A percentile compares a stretch with the other conserved stretches of the same genome.
Conservation (phyloP, 1,140 invertebrate genomes). For the Antheraea mylitta region DNA sequence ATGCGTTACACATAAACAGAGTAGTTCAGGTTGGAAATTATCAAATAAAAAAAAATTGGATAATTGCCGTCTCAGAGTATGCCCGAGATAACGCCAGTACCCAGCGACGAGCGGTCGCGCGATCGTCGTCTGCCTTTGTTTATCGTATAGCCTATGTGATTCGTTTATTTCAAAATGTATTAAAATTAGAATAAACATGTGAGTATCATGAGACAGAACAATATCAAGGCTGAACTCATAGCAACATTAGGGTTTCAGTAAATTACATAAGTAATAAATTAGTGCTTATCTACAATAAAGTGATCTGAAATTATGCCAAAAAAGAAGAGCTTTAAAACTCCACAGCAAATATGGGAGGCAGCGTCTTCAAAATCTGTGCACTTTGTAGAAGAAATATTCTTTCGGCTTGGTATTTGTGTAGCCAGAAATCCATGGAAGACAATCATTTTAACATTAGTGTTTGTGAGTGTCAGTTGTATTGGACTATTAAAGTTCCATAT, state of each 20-base stretch:
- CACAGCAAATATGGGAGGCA: slow-evolving; percentile 67
- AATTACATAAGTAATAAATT: not conserved
- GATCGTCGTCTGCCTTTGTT: slow-evolving; percentile 1
- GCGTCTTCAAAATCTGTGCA: slow-evolving; percentile 62
- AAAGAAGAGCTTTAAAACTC: slow-evolving; percentile 49
- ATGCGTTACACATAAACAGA: not conserved
- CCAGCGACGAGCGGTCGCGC: slow-evolving; percentile 3
- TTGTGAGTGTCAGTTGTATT: slow-evolving; percentile 75
- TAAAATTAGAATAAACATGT: not conserved
- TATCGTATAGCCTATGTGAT: not conserved
- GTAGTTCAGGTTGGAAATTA: not conserved
- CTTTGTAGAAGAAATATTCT: slow-evolving; percentile 70
- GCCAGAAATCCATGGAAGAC: slow-evolving; percentile 78
- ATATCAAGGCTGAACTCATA: not conserved
- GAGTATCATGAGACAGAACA: not conserved
- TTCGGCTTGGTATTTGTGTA: slow-evolving; percentile 73
- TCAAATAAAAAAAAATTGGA: slow-evolving; percentile 13
- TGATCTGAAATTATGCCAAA: slow-evolving; percentile 44
- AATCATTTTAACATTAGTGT: slow-evolving; percentile 74
- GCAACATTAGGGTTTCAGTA: not conserved
- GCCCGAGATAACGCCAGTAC: slow-evolving; percentile 11
- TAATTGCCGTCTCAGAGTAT: slow-evolving; percentile 8
- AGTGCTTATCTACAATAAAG: not conserved
- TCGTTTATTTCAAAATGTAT: not conserved
- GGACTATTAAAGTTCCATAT: slow-evolving; percentile 81